phyloP scores from a whole-genome alignment of 2,797 vertebrate genomes.

The Acanthurus tractus region DNA sequence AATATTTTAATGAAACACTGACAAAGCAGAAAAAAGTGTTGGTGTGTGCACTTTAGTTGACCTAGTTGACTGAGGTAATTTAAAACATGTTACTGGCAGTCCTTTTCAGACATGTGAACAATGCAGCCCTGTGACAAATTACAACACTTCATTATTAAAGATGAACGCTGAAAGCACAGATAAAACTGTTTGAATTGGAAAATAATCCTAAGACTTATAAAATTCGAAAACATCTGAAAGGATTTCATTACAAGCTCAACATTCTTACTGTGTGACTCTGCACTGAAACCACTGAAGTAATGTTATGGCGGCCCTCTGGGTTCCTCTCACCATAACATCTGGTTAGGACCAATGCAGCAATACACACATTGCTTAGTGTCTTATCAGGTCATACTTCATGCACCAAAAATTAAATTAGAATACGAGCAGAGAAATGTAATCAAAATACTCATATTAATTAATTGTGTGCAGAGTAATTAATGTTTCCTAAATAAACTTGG shows the following conservation, averaged over 20 bases:
- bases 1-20: not conserved
- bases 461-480: slow-evolving; percentile 24
- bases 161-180: not conserved
- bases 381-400: not conserved
- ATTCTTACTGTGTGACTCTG: not conserved
- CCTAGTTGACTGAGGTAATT: slow-evolving; percentile 23
- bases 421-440: not conserved
- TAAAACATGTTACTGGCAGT: slow-evolving; percentile 1
- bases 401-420: slow-evolving; percentile 8
- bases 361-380: too few relatives aligned
- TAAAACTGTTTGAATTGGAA: not conserved
- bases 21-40: not conserved
- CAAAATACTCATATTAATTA: not conserved
- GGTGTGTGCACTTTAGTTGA: slow-evolving; percentile 12
- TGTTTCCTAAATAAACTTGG: slow-evolving; percentile 20
- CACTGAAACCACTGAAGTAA: not conserved
- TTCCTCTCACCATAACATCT: not conserved
- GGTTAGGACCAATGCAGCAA: not conserved
- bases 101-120: not conserved
- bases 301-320: not conserved
- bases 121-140: slow-evolving; percentile 4
- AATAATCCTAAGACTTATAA: not conserved
- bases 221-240: not conserved
- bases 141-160: not conserved
- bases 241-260: not conserved